Percentiles rank a stretch among this genome's conserved stretches.
Conservation (phyloP, 2,888 invertebrate species). For the Microctonus hyperodae region DNA sequence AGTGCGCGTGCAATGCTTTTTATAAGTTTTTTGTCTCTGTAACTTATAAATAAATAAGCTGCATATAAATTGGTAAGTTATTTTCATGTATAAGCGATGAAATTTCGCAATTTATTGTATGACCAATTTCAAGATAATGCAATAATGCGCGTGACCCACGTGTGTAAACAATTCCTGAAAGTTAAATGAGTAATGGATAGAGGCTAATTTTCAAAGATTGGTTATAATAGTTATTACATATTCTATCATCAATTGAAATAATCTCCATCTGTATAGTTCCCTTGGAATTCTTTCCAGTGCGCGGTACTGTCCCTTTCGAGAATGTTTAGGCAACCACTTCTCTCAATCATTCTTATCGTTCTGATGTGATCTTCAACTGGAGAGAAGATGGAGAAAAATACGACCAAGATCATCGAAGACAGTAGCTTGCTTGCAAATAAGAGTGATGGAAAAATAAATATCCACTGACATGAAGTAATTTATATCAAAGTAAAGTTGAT, state of each 20-base stretch:
- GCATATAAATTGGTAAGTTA: neutral
- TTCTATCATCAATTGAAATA: neutral
- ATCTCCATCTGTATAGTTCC: neutral
- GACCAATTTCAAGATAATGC: neutral
- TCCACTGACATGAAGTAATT: neutral
- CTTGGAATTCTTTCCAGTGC: neutral
- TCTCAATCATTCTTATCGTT: slow-evolving; percentile 53
- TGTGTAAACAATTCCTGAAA: neutral
- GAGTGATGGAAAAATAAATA: neutral
- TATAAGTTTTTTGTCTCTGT: neutral
- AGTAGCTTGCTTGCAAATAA: slow-evolving; percentile 37
- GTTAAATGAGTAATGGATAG: neutral
- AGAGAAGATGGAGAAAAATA: slow-evolving; percentile 44
- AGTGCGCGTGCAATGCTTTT: neutral
- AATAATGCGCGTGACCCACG: neutral
- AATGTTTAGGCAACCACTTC: slow-evolving; percentile 34
- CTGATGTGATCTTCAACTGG: slow-evolving; percentile 44
- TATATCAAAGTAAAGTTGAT: neutral
- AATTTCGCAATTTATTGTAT: neutral
- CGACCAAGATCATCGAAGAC: slow-evolving; percentile 50
- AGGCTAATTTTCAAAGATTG: neutral
- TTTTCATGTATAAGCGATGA: no score
- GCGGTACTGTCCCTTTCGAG: neutral
- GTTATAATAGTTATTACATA: neutral
- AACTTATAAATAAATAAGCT: neutral